phyloP scores from a whole-genome alignment of 1,140 invertebrate species.

The Cydia splendana region DNA sequence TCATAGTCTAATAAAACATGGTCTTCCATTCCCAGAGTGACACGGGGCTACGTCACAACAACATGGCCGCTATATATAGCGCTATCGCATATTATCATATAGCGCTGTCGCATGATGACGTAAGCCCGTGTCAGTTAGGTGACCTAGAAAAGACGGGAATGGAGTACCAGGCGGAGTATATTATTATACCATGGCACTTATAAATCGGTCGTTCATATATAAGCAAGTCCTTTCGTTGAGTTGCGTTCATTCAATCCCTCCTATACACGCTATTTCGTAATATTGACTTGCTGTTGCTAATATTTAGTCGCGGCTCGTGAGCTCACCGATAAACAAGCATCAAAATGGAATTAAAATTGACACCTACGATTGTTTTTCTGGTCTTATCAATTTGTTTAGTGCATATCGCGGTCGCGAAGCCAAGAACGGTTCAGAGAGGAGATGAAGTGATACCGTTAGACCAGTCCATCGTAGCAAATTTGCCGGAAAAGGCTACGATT shows the following conservation, averaged over 20 bases:
- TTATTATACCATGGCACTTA: no score
- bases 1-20: no score
- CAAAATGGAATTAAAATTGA: background rate
- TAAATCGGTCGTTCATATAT: constrained; percentile 4
- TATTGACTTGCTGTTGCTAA: background rate
- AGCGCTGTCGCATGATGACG: no score
- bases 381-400: constrained; percentile 2
- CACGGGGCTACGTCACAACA: no score
- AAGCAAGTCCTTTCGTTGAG: background rate
- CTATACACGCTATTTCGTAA: background rate
- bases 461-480: background rate
- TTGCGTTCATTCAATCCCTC: constrained; percentile 2
- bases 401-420: constrained; percentile 1
- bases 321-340: background rate
- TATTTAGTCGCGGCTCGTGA: background rate
- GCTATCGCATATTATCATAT: no score
- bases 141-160: no score
- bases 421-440: background rate
- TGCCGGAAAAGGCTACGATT: background rate
- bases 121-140: no score
- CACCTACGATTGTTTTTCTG: background rate
- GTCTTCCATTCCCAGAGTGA: no score
- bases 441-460: constrained; percentile 15
- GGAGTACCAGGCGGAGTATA: no score
- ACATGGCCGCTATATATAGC: no score